Evolutionary conservation across 64 coral and sea anemone species (phyloP).

Genomic region (Montipora sp.): DNA sequence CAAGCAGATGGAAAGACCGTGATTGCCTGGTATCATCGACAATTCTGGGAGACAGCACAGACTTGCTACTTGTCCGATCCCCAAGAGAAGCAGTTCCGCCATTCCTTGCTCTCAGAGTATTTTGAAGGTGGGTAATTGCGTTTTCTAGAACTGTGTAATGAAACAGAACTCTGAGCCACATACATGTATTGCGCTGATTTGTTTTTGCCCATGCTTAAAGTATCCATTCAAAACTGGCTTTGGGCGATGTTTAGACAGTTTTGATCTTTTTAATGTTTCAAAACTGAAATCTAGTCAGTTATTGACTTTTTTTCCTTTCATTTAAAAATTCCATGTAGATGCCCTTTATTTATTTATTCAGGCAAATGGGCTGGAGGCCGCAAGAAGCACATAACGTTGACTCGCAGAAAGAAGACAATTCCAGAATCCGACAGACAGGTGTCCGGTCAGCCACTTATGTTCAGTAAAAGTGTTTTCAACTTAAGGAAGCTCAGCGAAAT

Average conservation of each 20-base stretch:
- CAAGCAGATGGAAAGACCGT: conserved; percentile 86
- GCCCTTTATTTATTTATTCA: background rate
- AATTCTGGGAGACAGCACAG: conserved; percentile 91
- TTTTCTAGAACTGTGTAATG: background rate
- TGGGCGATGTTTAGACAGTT: too few relatives aligned
- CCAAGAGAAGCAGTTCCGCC: conserved; percentile 53
- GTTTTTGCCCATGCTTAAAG: too few relatives aligned
- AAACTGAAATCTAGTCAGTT: too few relatives aligned
- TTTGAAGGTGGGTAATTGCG: conserved; percentile 50
- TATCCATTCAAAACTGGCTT: too few relatives aligned
- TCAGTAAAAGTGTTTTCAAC: conserved; percentile 83
- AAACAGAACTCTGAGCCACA: too few relatives aligned
- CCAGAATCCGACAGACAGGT: conserved; percentile 90
- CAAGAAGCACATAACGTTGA: conserved; percentile 80
- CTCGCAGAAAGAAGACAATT: conserved; percentile 78
- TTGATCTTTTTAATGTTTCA: too few relatives aligned
- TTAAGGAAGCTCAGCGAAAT: conserved; percentile 85
- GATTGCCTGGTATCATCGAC: conserved; percentile 88
- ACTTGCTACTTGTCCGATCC: conserved; percentile 58
- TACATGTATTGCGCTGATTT: too few relatives aligned
- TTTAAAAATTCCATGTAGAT: background rate
- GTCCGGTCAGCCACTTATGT: conserved; percentile 72
- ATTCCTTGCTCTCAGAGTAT: conserved; percentile 84
- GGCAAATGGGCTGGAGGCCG: conserved; percentile 81
- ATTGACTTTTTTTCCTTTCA: too few relatives aligned